A percentile compares a stretch with the other conserved stretches of the same genome.
Conservation (phyloP, 92 coral and sea anemone species). For the Heliopora coerulea region DNA sequence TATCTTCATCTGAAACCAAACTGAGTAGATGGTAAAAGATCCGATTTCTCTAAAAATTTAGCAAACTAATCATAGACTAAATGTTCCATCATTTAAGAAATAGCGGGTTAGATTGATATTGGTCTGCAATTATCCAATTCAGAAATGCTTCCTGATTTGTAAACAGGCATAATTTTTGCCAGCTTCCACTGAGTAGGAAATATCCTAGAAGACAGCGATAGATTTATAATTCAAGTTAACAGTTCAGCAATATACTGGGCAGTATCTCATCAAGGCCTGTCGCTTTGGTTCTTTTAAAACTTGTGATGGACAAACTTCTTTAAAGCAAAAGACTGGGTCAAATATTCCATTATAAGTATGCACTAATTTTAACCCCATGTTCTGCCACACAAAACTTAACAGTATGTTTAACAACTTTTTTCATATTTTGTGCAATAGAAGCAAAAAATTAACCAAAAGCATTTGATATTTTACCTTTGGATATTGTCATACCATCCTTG, state of each 20-base stretch:
- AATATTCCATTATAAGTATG: slow-evolving; percentile 7
- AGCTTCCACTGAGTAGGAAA: background rate
- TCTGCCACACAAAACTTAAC: background rate
- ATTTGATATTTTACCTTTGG: background rate
- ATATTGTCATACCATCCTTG: no score
- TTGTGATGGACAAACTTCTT: background rate
- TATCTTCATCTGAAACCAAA: slow-evolving; percentile 10
- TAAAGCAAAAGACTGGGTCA: background rate
- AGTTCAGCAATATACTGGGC: slow-evolving; percentile 4
- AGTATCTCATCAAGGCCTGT: slow-evolving; percentile 17
- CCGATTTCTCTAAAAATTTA: background rate
- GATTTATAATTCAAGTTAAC: slow-evolving; percentile 1
- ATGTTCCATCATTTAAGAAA: background rate
- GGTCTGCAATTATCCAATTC: slow-evolving; percentile 8
- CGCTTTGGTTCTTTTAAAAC: slow-evolving; percentile 12
- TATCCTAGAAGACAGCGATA: slow-evolving; percentile 14
- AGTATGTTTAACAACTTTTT: slow-evolving; percentile 1
- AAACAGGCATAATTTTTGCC: background rate
- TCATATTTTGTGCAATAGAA: slow-evolving; percentile 7
- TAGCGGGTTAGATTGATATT: slow-evolving; percentile 9
- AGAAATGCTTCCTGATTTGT: slow-evolving; percentile 8
- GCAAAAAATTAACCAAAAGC: slow-evolving; percentile 1
- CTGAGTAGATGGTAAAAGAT: background rate
- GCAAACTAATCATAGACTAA: background rate
- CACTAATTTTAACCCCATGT: no score